These are phyloP conservation scores for Catocala fraxini DNA, from an alignment of 2,888 invertebrate species.

Conservation along the genomic window DNA sequence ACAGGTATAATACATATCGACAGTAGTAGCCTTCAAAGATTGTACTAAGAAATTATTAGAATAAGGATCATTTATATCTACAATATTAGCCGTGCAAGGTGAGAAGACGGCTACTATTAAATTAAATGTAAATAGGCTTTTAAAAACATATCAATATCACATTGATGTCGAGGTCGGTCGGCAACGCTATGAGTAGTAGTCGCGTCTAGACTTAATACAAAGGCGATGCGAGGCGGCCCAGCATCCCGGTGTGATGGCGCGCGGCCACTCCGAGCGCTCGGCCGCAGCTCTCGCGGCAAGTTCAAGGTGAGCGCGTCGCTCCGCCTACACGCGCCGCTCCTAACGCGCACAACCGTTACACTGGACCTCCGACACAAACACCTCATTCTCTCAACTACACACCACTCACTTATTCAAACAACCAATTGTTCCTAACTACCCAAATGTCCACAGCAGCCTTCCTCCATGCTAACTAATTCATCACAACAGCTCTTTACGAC, in stretches of 20 bases:
- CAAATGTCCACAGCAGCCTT: conserved; percentile 52
- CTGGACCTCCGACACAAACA: conserved; percentile 71
- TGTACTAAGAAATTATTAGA: conserved; percentile 13
- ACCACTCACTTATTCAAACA: conserved; percentile 66
- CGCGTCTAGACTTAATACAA: conserved; percentile 25
- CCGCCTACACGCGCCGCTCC: conserved; percentile 83
- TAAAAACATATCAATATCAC: conserved; percentile 11
- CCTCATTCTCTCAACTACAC: conserved; percentile 67
- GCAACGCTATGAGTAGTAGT: conserved; percentile 17
- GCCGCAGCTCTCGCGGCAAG: conserved; percentile 81
- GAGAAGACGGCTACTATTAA: not conserved
- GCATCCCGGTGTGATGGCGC: conserved; percentile 45
- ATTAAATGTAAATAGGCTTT: not conserved
- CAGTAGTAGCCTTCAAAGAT: too few species aligned
- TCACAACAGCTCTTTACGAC: conserved; percentile 1
- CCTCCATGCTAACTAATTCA: conserved; percentile 59
- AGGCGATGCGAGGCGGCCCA: conserved; percentile 47
- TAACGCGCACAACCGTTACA: conserved; percentile 80
- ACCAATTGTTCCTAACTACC: conserved; percentile 61
- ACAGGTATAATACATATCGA: too few species aligned
- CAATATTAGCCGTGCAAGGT: conserved; percentile 4
- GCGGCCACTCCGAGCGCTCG: conserved; percentile 40
- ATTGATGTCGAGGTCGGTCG: conserved; percentile 16
- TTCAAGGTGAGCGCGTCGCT: conserved; percentile 86
- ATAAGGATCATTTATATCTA: conserved; percentile 4